phyloP scores from a whole-genome alignment of 2,113 vertebrate species.

The Hoplias malabaricus region DNA sequence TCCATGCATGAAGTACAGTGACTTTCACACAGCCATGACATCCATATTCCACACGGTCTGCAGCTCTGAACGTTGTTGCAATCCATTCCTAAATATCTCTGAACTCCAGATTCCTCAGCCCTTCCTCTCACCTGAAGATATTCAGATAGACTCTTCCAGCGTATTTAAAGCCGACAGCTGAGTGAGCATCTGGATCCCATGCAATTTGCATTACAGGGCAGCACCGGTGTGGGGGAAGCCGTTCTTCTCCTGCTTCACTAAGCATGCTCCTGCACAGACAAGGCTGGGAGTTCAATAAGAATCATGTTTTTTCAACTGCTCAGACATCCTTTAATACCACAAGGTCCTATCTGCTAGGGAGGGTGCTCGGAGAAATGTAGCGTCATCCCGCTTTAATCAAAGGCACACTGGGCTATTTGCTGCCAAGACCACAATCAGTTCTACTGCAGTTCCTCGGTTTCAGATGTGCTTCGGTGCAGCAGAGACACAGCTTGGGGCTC shows the following conservation, averaged over 20 bases:
- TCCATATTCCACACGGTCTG: too few relatives aligned
- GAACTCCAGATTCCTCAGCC: not conserved
- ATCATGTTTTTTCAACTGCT: not conserved
- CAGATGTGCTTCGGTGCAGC: conserved; percentile 3
- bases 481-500: not conserved
- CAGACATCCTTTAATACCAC: not conserved
- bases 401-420: conserved; percentile 18
- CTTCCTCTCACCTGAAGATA: not conserved
- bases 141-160: not conserved
- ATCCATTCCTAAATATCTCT: not conserved
- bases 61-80: too few relatives aligned
- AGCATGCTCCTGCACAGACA: not conserved
- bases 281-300: conserved; percentile 9
- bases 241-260: not conserved
- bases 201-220: not conserved
- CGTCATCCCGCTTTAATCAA: conserved; percentile 23
- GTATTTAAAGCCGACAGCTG: conserved; percentile 19
- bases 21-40: too few relatives aligned
- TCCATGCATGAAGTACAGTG: too few relatives aligned
- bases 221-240: not conserved
- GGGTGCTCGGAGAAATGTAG: conserved; percentile 6
- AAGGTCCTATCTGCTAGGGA: not conserved
- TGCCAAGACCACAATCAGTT: conserved; percentile 23
- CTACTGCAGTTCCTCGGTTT: not conserved
- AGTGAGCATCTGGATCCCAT: conserved; percentile 12